Evolutionary conservation across 2,797 vertebrate species (phyloP), one percentile per base, ranked within the genome.

Genomic region (Pantherophis vulpinus): DNA sequence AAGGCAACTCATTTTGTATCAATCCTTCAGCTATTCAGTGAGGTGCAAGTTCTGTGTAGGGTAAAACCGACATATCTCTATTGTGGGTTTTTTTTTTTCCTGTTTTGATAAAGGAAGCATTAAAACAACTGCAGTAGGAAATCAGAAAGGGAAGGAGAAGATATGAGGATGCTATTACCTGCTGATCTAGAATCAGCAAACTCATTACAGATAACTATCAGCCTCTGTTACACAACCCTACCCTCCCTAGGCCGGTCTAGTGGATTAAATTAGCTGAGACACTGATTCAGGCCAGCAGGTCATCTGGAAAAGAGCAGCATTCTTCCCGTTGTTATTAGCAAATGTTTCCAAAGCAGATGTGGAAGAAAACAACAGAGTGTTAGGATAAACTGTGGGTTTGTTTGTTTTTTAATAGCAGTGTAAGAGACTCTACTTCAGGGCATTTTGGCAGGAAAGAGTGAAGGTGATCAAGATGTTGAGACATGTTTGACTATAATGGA

Each of bases 11-110:
- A 87, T 54, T 89, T 90, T 56, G 42, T 29, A 63, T 32, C 58
- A 86, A 87, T 91, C 70, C 90, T 93, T 93, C 87, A 91, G 90
- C 87, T 63, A 9, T 89, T 63, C 37, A 27, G 42, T 27, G 70
- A 93, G 56, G 87, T 66, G 18, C 87, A 91, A 58, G 70, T 66
- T 23, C 42, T 91, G 86, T 79, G 63, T 47, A 87, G 86, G 12
- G 86, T 91, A 18, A 32, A 86, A 32, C 29, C 13, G 51, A 37
- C 59, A 23, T 23, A 42, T 55, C 47, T 6, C 13, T 91, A 47
- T 58, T 47, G 27, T 66, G 59, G 87, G 61, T 11, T 37, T 66
- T 66, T 66, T 89, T 56, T 32, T 13, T 6, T 2, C 11, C 58
- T 20, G 16, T 58, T 18, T 58, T 58, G 4, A 20, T 37, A 29